These are phyloP conservation scores for Grammomys surdaster DNA, from an alignment of 2,113 vertebrate genomes.

Conservation along the genomic window DNA sequence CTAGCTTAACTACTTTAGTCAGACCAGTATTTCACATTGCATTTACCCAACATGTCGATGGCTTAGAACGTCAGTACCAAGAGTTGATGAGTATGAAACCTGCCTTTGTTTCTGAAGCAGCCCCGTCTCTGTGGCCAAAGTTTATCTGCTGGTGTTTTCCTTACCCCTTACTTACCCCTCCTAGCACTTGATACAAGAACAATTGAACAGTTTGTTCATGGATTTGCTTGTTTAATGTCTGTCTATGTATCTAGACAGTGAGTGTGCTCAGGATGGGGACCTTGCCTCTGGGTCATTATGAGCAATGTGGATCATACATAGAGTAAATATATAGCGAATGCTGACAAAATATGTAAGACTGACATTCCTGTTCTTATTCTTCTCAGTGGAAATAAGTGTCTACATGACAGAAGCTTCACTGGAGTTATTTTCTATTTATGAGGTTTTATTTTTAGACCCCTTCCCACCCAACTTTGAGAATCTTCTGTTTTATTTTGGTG, in stretches of 20 bases:
- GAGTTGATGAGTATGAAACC: not conserved
- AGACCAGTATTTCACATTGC: not conserved
- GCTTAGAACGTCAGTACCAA: not conserved
- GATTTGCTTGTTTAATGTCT: constrained; percentile 43
- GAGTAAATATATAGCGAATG: not conserved
- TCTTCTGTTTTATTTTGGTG: too few species aligned
- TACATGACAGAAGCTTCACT: not conserved
- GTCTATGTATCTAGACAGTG: not conserved
- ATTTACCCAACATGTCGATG: not conserved
- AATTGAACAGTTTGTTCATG: constrained; percentile 28
- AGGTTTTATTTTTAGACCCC: constrained; percentile 5
- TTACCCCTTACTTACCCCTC: not conserved
- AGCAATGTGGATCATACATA: not conserved
- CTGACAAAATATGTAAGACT: not conserved
- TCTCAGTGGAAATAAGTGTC: not conserved
- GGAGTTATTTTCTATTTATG: not conserved
- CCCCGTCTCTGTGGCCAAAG: not conserved
- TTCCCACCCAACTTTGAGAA: too few species aligned
- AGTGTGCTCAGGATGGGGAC: not conserved
- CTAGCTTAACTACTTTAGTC: constrained; percentile 31
- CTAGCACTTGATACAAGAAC: not conserved
- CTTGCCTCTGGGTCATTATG: not conserved
- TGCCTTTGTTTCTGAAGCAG: constrained; percentile 38
- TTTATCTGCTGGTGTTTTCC: not conserved
- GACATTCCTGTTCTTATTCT: constrained; percentile 34